Evolutionary conservation across 23 tunicate genomes (phyloP).

Genomic region (Phallusia fumigata): DNA sequence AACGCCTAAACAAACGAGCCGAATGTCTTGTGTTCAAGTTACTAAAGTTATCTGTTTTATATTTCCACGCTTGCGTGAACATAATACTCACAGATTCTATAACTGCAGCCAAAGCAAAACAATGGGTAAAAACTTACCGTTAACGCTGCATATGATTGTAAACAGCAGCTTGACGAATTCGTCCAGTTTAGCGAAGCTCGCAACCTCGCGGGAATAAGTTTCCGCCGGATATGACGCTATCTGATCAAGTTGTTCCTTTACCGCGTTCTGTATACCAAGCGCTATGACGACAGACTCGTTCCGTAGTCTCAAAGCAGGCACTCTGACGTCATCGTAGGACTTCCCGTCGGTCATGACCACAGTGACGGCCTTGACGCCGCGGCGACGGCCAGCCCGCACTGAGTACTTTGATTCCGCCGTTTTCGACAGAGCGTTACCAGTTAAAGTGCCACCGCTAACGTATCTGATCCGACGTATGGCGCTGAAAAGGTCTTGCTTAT

Average conservation of each 20-base stretch:
- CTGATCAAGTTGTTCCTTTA: slow-evolving; percentile 21
- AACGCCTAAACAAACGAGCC: no score
- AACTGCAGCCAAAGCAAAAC: no score
- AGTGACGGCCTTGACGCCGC: slow-evolving; percentile 39
- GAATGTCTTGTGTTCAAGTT: no score
- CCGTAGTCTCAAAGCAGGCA: slow-evolving; percentile 28
- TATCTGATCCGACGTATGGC: slow-evolving; percentile 26
- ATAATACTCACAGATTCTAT: no score
- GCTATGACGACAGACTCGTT: slow-evolving; percentile 45
- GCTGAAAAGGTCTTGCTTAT: slow-evolving; percentile 1
- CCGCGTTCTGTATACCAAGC: slow-evolving; percentile 44
- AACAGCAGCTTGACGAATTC: slow-evolving; percentile 21
- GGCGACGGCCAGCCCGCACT: slow-evolving; percentile 20
- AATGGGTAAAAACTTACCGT: slow-evolving; percentile 34
- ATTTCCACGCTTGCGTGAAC: no score
- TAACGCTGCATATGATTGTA: slow-evolving; percentile 18
- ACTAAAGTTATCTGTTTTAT: no score
- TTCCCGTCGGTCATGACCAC: slow-evolving; percentile 51
- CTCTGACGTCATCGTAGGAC: slow-evolving; percentile 37
- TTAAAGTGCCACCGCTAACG: slow-evolving; percentile 37
- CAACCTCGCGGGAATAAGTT: slow-evolving; percentile 16
- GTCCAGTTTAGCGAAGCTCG: slow-evolving; percentile 33
- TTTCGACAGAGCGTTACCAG: slow-evolving; percentile 32
- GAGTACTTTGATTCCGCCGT: slow-evolving; percentile 23
- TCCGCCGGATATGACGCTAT: slow-evolving; percentile 51